These are phyloP conservation scores for Myotis brandtii DNA, from an alignment of 2,113 vertebrate species.

Conservation along the genomic window DNA sequence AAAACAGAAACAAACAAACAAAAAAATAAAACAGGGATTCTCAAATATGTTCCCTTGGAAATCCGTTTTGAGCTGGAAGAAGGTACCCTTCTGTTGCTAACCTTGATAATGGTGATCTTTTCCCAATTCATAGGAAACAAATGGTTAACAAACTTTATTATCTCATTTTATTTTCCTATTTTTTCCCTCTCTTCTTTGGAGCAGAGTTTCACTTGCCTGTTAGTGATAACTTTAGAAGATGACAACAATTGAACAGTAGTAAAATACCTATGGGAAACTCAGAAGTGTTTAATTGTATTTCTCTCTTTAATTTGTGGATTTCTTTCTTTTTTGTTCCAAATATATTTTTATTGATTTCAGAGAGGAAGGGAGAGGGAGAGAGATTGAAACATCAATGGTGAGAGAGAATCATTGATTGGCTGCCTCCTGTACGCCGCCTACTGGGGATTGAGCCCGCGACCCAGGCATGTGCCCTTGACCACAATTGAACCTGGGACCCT, in stretches of 20 bases:
- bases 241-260: not conserved
- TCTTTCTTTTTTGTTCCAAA: not conserved
- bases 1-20: no score
- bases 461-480: no score
- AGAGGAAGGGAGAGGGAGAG: no score
- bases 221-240: not conserved
- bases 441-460: no score
- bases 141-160: not conserved
- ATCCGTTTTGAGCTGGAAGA: not conserved
- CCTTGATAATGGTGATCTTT: slow-evolving; percentile 8
- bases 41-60: not conserved
- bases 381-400: no score
- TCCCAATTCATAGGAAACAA: not conserved
- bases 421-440: no score
- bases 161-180: not conserved
- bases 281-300: not conserved
- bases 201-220: not conserved
- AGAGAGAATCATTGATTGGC: no score
- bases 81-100: not conserved
- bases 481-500: no score
- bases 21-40: not conserved
- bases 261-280: slow-evolving; percentile 7
- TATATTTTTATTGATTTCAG: no score
- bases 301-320: not conserved
- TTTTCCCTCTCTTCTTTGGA: not conserved